Evolutionary conservation across 2,888 invertebrate species (phyloP), one percentile per base, ranked within the genome.

Genomic region (Bimastos eiseni): DNA sequence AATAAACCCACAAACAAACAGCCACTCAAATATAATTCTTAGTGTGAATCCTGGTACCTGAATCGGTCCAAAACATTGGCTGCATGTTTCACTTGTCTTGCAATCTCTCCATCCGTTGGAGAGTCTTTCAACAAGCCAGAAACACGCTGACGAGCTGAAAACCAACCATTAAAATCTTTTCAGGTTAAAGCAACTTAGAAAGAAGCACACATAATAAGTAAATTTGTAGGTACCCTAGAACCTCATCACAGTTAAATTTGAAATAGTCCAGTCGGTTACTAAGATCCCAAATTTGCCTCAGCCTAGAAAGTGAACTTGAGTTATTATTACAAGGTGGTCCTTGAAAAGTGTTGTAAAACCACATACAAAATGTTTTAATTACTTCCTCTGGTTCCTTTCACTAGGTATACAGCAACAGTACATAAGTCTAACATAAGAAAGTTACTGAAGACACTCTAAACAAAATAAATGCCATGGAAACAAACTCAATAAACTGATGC

Each of bases 1-100:
- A 38, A 5, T 24, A 1, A 38, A 89, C n/a, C 41, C n/a, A 37
- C 19, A 89, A 5, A 37, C 15, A 33, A 30, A 24, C 83, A 89
- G 21, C 5, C 84, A 44, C 5, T 38, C 6, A 30, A 38, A 91
- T 21, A 21, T 70, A 90, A 70, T 70, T 70, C n/a, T n/a, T 70
- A n/a, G 70, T n/a, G n/a, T 0, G 13, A 11, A 70, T n/a, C n/a
- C n/a, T 70, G 88, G 38, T 93, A 95, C 95, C 95, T 97, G 90
- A 98, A 96, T 37, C 96, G 96, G 95, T 97, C 97, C 37, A 97
- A 95, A 33, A 96, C 96, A 84, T 97, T 97, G 93, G 97, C 97
- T 19, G 97, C 97, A 92, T 97, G 96, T 95, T 97, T 97, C 34
- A 97, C 97, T 93, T 96, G 96, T 92, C 97, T 96, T 0, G 97